These are phyloP conservation scores for Machimus rusticus DNA, from an alignment of 2,888 invertebrate genomes.

Conservation along the genomic window DNA sequence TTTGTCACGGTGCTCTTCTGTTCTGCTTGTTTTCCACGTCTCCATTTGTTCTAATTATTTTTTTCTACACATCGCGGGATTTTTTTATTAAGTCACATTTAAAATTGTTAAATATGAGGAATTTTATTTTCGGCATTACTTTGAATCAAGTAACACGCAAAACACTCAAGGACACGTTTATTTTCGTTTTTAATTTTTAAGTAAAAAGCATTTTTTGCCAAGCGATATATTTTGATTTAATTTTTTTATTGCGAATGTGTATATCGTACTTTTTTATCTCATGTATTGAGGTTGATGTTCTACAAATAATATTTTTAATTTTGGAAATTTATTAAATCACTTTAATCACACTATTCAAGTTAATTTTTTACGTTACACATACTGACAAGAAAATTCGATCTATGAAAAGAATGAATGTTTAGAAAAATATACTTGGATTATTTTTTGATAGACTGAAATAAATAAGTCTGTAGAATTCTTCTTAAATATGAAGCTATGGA, in stretches of 20 bases:
- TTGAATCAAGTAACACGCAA: slow-evolving; percentile 34
- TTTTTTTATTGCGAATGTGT: neutral
- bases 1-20: neutral
- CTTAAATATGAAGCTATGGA: neutral
- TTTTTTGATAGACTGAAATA: neutral
- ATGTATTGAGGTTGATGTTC: neutral
- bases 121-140: slow-evolving; percentile 30
- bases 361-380: neutral
- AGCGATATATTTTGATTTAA: neutral
- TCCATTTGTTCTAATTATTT: slow-evolving; percentile 25
- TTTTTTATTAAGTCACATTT: slow-evolving; percentile 30
- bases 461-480: neutral
- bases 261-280: neutral
- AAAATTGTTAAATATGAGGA: slow-evolving; percentile 18
- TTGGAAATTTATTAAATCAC: neutral
- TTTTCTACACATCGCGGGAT: neutral
- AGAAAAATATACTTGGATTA: neutral
- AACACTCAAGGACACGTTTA: slow-evolving; percentile 31
- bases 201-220: neutral
- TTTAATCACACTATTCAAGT: neutral
- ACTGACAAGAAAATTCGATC: neutral
- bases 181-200: slow-evolving; percentile 10
- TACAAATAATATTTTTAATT: neutral
- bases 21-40: neutral
- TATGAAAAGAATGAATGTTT: neutral